Evolutionary conservation across 2,113 vertebrate genomes (phyloP), one percentile per base, ranked within the genome.

Genomic region (Tetrao urogallus): DNA sequence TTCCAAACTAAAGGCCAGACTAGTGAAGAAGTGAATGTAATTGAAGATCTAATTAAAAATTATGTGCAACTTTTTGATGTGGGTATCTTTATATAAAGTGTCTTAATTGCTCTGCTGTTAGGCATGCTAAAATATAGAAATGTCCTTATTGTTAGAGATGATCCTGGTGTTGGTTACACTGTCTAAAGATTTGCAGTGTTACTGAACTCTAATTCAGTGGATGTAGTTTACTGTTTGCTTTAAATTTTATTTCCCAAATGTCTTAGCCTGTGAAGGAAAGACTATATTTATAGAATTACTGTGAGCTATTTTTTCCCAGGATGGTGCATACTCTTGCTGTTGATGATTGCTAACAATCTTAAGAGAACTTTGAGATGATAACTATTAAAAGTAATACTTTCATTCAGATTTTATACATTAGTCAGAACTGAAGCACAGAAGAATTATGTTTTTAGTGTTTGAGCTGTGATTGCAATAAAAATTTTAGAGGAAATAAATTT

Each of bases 1-100:
- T 99, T 99, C 98, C 99, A 99, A 97, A 99, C 99, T 6, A 97
- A 94, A 69, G 99, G 99, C 90, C 98, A 98, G 92, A 99, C 97
- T 40, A 97, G 97, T 47, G 98, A 98, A 97, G 99, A 99, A 97
- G 97, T 98, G 14, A 96, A 90, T 78, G 99, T 99, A 92, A 97
- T 99, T 54, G 98, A 98, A 64, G 99, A 99, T 97, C 97, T 99
- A 77, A 99, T 99, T 96, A 98, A 97, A 97, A 98, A 99, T 97
- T 99, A 99, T 57, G 97, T 98, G 45, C 97, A 98, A n/a, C 98
- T 99, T 94, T 99, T 99, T 97, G 97, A 97, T 56, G 99, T 99
- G 97, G 98, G 98, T 98, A 93, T 76, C 88, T 83, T 69, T 60
- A 40, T 71, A 18, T 27, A 79, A 16, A 8, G 6, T 58, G 22